Evolutionary conservation across 2,888 invertebrate species (phyloP).

Genomic region (Epinotia nisella): DNA sequence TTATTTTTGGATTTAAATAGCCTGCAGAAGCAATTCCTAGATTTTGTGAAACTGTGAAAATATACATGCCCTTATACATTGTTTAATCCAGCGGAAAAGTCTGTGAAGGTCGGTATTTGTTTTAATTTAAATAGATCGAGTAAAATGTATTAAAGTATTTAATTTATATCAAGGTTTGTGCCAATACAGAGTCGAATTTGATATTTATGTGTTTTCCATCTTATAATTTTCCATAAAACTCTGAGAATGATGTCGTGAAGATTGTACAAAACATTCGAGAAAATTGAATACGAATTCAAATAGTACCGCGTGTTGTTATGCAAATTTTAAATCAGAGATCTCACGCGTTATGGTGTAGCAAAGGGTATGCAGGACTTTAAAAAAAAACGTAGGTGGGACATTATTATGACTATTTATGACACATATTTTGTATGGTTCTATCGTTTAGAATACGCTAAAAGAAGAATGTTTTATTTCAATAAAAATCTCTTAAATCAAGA

Average conservation of each 20-base stretch:
- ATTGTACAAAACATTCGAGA: not conserved
- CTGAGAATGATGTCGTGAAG: not conserved
- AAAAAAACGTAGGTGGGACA: too few species aligned
- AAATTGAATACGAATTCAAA: conserved; percentile 7
- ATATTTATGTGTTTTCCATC: not conserved
- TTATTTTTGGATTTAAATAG: not conserved
- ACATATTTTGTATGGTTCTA: too few species aligned
- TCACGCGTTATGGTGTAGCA: too few species aligned
- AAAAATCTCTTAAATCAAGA: too few species aligned
- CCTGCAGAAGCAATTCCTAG: not conserved
- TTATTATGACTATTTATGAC: too few species aligned
- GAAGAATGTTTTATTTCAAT: too few species aligned
- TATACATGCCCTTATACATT: not conserved
- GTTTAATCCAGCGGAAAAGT: not conserved
- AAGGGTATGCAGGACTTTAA: too few species aligned
- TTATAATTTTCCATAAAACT: not conserved
- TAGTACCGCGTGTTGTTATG: conserved; percentile 16
- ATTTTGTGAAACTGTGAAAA: not conserved
- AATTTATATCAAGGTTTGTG: not conserved
- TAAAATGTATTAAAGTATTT: conserved; percentile 20
- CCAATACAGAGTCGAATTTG: not conserved
- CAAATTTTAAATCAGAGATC: not conserved
- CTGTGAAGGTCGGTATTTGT: conserved; percentile 31
- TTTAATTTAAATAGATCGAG: conserved; percentile 21
- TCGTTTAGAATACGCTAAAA: too few species aligned